phyloP scores from a whole-genome alignment of 2,888 invertebrate genomes.

The Mycalesis mineus region DNA sequence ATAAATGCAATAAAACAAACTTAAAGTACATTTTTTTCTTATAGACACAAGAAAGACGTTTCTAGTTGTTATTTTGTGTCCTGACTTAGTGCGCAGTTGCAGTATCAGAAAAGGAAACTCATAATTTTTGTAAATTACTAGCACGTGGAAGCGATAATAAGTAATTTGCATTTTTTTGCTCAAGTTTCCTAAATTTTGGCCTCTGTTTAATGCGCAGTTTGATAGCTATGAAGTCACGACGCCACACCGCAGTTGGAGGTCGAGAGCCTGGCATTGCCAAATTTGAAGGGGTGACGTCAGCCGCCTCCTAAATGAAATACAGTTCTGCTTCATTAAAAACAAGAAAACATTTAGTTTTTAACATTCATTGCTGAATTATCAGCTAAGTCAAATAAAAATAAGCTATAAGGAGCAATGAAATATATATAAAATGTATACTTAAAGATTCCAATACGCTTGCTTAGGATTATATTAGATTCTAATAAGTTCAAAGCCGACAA shows the following conservation, averaged over 20 bases:
- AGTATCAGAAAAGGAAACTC: no score
- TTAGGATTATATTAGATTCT: slow-evolving; percentile 36
- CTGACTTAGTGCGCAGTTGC: no score
- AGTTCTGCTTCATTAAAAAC: slow-evolving; percentile 6
- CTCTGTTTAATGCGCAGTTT: slow-evolving; percentile 38
- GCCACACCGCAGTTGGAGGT: slow-evolving; percentile 50
- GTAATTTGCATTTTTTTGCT: neutral
- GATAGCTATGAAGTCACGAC: slow-evolving; percentile 35
- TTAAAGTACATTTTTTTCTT: no score
- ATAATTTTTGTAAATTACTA: neutral
- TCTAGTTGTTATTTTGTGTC: no score
- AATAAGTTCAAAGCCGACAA: slow-evolving; percentile 36
- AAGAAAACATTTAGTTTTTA: neutral
- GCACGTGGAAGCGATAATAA: neutral
- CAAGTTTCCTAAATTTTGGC: slow-evolving; percentile 23
- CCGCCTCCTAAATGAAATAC: slow-evolving; percentile 3
- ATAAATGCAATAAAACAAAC: no score
- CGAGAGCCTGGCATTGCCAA: slow-evolving; percentile 67
- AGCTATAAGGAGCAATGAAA: neutral
- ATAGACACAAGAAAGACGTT: no score
- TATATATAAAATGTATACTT: neutral
- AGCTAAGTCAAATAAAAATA: neutral
- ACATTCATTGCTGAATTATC: neutral
- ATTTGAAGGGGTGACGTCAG: slow-evolving; percentile 60
- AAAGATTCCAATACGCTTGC: neutral